phyloP scores from a whole-genome alignment of 1,140 invertebrate species.

The Rhynchophorus ferrugineus region DNA sequence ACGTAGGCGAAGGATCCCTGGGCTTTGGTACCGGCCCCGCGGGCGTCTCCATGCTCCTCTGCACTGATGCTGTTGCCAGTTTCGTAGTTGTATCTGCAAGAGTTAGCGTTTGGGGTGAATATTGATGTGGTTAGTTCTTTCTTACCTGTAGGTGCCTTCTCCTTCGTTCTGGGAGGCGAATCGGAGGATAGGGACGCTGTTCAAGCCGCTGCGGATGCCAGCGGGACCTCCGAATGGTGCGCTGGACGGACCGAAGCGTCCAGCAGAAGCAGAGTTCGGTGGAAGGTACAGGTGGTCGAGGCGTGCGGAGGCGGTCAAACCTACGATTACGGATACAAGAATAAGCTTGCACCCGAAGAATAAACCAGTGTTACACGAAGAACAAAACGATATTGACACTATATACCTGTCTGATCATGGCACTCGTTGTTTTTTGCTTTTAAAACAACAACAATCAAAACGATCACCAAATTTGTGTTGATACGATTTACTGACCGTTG shows the following conservation, averaged over 20 bases:
- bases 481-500: neutral
- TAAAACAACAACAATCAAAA: slow-evolving; percentile 1
- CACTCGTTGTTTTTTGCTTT: no score
- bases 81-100: slow-evolving; percentile 47
- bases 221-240: neutral
- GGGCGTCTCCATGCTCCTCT: slow-evolving; percentile 46
- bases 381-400: no score
- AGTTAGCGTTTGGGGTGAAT: neutral
- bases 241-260: slow-evolving; percentile 1
- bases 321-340: slow-evolving; percentile 21
- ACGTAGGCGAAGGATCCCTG: slow-evolving; percentile 37
- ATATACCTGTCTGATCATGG: no score
- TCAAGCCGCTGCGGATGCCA: neutral
- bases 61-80: slow-evolving; percentile 50
- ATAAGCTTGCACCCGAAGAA: no score
- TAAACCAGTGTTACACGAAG: no score
- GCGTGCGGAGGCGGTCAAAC: slow-evolving; percentile 33
- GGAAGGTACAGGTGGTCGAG: slow-evolving; percentile 56
- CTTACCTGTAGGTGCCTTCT: slow-evolving; percentile 37
- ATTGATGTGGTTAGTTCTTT: neutral
- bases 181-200: slow-evolving; percentile 41
- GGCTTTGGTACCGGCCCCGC: slow-evolving; percentile 32
- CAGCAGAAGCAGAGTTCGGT: slow-evolving; percentile 33
- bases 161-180: slow-evolving; percentile 24
- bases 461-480: neutral